Percentiles rank a stretch among this genome's conserved stretches.
phyloP scores from a whole-genome alignment of 2,888 invertebrate genomes.

The Leucoma salicis region DNA sequence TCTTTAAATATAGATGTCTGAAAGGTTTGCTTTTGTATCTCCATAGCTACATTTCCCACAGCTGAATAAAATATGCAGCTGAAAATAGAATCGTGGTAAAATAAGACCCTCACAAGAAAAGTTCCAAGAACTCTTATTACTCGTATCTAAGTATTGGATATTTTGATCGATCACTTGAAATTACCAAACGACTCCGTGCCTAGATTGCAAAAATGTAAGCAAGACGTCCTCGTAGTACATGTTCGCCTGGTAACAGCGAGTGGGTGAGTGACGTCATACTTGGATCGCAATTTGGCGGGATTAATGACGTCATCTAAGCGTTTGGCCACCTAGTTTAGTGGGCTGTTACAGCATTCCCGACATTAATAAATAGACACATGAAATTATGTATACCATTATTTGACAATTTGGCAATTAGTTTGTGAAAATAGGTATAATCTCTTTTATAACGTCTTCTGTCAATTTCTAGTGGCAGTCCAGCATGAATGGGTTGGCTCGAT shows the following conservation, averaged over 20 bases:
- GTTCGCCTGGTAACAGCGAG: constrained; percentile 18
- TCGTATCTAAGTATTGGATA: constrained; percentile 4
- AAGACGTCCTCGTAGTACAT: constrained; percentile 16
- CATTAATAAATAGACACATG: constrained; percentile 10
- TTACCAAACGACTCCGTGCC: constrained; percentile 5
- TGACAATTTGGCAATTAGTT: constrained; percentile 15
- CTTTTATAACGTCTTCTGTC: too few species aligned
- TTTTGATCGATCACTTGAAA: constrained; percentile 9
- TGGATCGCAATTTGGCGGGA: constrained; percentile 25
- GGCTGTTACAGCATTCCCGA: too few species aligned
- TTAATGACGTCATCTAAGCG: constrained; percentile 37
- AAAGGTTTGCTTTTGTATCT: neutral
- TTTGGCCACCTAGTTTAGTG: constrained; percentile 32
- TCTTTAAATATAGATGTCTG: constrained; percentile 2
- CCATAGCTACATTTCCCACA: neutral
- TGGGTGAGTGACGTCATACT: constrained; percentile 29
- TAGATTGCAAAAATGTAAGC: constrained; percentile 24
- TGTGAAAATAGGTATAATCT: too few species aligned
- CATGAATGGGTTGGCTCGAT: too few species aligned
- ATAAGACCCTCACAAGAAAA: neutral
- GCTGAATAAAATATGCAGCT: constrained; percentile 1
- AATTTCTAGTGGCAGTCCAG: too few species aligned
- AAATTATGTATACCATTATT: neutral
- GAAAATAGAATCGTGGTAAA: constrained; percentile 1
- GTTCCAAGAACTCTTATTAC: neutral